phyloP scores from a whole-genome alignment of 2,113 vertebrate genomes.

The Saccopteryx leptura region DNA sequence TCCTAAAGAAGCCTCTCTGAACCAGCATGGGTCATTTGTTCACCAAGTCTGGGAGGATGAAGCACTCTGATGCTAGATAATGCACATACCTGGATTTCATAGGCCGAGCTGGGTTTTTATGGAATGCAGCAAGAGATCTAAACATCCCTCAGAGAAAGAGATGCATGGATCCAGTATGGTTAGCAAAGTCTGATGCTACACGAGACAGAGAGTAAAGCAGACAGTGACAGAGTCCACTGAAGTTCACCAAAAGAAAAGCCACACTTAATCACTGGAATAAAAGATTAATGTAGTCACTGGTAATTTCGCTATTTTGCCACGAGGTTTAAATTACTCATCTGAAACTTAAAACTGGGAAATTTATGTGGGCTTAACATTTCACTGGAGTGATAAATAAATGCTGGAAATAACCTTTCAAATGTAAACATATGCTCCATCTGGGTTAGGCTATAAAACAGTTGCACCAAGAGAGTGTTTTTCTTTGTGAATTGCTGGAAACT shows the following conservation, averaged over 20 bases:
- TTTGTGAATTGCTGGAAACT: slow-evolving; percentile 52
- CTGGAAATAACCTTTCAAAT: slow-evolving; percentile 26
- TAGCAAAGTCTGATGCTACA: neutral
- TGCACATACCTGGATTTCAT: neutral
- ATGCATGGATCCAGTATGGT: neutral
- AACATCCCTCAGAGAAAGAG: neutral
- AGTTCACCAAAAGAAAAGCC: slow-evolving; percentile 12
- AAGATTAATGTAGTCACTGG: slow-evolving; percentile 52
- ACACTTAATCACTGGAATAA: slow-evolving; percentile 12
- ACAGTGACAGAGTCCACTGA: neutral
- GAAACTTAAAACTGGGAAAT: slow-evolving; percentile 56
- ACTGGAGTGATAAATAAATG: slow-evolving; percentile 55
- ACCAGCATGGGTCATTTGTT: neutral
- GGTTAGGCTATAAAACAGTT: slow-evolving; percentile 43
- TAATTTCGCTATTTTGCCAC: slow-evolving; percentile 52
- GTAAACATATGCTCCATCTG: slow-evolving; percentile 34
- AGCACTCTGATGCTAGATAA: neutral
- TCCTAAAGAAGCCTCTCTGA: neutral
- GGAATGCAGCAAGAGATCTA: neutral
- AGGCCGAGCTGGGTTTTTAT: neutral
- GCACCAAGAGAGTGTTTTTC: slow-evolving; percentile 10
- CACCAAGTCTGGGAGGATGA: neutral
- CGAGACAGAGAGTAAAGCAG: neutral
- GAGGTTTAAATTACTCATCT: slow-evolving; percentile 57
- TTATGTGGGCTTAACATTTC: slow-evolving; percentile 38